These are phyloP conservation scores for Fregata magnificens DNA, from an alignment of 2,113 vertebrate genomes.

Conservation along the genomic window DNA sequence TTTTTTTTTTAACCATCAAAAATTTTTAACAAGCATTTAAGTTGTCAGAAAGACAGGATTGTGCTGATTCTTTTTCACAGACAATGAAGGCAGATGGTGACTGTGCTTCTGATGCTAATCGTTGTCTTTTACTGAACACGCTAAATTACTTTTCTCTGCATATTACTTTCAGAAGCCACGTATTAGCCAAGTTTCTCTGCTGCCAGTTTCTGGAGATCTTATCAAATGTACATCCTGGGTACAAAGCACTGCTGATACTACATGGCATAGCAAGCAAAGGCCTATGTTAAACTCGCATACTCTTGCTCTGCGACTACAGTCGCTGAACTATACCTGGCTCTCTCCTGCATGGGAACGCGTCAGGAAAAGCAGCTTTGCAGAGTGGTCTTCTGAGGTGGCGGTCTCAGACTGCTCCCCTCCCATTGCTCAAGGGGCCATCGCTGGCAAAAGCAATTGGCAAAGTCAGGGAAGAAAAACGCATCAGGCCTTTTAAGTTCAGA, in stretches of 20 bases:
- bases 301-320: fast-evolving
- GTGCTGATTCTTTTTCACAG: not conserved
- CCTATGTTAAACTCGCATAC: not conserved
- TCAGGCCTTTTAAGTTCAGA: not conserved
- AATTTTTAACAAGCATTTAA: not conserved
- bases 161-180: not conserved
- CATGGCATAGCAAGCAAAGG: not conserved
- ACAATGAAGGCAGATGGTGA: not conserved
- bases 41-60: not conserved
- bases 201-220: not conserved
- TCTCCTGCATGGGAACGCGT: not conserved
- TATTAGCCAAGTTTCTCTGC: not conserved
- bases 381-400: not conserved
- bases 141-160: not conserved
- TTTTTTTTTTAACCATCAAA: not conserved
- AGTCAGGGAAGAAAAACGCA: not conserved
- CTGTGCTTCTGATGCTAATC: not conserved
- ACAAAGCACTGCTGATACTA: not conserved
- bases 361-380: not conserved
- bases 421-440: not conserved
- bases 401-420: not conserved
- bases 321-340: not conserved
- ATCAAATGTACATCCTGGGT: not conserved
- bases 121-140: not conserved
- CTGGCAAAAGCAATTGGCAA: not conserved